Conservation (phyloP, 2,113 vertebrate species). For the Peromyscus maniculatus region DNA sequence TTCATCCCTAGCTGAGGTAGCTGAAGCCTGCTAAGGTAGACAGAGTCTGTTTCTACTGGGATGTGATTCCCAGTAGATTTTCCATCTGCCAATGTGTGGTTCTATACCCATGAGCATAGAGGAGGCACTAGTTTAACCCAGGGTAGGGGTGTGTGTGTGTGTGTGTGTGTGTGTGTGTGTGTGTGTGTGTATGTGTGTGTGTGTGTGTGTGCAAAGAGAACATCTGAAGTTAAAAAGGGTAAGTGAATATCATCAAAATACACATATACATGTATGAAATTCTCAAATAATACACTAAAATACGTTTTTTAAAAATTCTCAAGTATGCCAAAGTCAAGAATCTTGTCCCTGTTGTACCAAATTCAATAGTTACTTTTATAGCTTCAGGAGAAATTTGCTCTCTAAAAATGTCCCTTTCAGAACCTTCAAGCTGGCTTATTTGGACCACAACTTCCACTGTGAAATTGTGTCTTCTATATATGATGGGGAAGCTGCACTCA, state of each 20-base stretch:
- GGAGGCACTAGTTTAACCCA: not conserved
- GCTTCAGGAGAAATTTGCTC: not conserved
- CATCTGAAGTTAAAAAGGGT: not conserved
- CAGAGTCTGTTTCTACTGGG: not conserved
- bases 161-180: not conserved
- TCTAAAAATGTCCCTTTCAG: not conserved
- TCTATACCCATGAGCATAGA: not conserved
- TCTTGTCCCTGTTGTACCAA: not conserved
- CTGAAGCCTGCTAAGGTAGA: not conserved
- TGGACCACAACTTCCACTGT: not conserved
- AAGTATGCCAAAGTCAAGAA: not conserved
- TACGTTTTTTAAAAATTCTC: not conserved
- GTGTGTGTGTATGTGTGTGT: not conserved
- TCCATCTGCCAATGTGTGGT: not conserved
- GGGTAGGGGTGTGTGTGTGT: no score
- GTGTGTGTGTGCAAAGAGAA: not conserved
- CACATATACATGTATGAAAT: not conserved
- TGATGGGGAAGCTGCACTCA: not conserved
- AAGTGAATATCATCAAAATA: not conserved
- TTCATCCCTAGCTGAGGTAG: not conserved
- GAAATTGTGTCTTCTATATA: not conserved
- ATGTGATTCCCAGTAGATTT: not conserved
- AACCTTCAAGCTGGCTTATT: not conserved
- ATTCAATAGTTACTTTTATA: not conserved
- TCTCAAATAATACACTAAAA: not conserved